A percentile compares a stretch with the other conserved stretches of the same genome.
Evolutionary conservation across 2,113 vertebrate genomes (phyloP).

Genomic region (Caracal caracal): DNA sequence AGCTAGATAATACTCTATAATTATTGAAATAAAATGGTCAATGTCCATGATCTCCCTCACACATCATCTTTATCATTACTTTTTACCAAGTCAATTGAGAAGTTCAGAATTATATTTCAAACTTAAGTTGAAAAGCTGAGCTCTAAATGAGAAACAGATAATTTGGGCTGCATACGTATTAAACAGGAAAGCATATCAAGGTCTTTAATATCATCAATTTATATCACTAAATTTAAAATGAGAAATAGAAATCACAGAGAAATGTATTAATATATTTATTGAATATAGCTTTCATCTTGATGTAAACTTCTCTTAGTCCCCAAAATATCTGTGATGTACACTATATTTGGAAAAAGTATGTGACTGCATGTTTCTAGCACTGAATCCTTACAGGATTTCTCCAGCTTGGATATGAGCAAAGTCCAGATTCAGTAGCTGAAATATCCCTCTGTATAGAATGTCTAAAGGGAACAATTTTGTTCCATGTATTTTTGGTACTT

Average conservation of each 20-base stretch:
- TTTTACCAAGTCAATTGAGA: not conserved
- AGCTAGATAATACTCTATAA: not conserved
- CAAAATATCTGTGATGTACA: not conserved
- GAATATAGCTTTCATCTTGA: not conserved
- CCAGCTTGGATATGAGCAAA: not conserved
- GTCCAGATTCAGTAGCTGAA: not conserved
- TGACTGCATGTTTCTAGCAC: not conserved
- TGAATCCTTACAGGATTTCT: not conserved
- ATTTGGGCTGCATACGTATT: not conserved
- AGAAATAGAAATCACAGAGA: not conserved
- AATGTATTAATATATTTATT: not conserved
- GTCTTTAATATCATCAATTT: not conserved
- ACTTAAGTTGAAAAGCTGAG: not conserved
- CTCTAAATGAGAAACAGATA: not conserved
- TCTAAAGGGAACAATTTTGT: not conserved
- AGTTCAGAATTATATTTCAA: not conserved
- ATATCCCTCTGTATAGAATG: not conserved
- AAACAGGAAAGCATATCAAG: not conserved
- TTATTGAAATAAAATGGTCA: not conserved
- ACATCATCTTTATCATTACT: not conserved
- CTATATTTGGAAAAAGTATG: not conserved
- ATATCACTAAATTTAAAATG: not conserved
- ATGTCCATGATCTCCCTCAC: not conserved
- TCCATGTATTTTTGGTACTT: not conserved
- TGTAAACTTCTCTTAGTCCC: not conserved